Conservation (phyloP, 1,140 invertebrate genomes). For the Dendrolimus kikuchii region DNA sequence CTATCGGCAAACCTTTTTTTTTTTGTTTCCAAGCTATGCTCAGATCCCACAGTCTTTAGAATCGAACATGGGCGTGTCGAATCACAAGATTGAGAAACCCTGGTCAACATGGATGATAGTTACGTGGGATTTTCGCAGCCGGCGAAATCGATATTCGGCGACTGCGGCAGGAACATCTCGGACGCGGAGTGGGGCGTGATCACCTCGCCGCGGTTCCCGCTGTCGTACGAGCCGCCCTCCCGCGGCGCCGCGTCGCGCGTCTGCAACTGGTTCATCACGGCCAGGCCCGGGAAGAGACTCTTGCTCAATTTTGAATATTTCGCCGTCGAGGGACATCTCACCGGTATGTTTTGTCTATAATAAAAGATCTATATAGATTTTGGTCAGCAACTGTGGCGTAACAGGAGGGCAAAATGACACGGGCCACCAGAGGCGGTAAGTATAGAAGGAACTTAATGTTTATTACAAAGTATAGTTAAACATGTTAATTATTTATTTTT, state of each 20-base stretch:
- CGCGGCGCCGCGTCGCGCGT: slow-evolving; percentile 83
- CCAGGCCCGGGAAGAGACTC: slow-evolving; percentile 84
- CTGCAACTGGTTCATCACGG: slow-evolving; percentile 94
- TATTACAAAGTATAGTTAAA: no score
- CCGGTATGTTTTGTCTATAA: slow-evolving; percentile 70
- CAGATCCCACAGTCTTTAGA: no score
- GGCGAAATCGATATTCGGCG: slow-evolving; percentile 90
- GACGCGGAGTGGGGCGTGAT: slow-evolving; percentile 88
- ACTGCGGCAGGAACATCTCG: slow-evolving; percentile 93
- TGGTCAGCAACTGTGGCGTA: no score
- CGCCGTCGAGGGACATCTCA: slow-evolving; percentile 90
- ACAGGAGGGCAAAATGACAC: no score
- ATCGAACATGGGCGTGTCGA: no score
- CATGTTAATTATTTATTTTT: no score
- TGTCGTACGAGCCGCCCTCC: slow-evolving; percentile 85
- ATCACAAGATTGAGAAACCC: no score
- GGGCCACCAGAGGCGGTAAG: no score
- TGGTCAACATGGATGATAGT: not conserved
- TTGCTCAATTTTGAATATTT: slow-evolving; percentile 91
- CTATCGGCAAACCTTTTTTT: no score
- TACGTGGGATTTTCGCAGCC: slow-evolving; percentile 69
- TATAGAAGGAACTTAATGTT: no score
- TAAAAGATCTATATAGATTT: not conserved
- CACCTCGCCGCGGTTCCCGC: slow-evolving; percentile 91
- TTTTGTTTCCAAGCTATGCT: no score